A percentile compares a stretch with the other conserved stretches of the same genome.
phyloP scores from a whole-genome alignment of 2,797 vertebrate genomes.

The Neopelma chrysocephalum region DNA sequence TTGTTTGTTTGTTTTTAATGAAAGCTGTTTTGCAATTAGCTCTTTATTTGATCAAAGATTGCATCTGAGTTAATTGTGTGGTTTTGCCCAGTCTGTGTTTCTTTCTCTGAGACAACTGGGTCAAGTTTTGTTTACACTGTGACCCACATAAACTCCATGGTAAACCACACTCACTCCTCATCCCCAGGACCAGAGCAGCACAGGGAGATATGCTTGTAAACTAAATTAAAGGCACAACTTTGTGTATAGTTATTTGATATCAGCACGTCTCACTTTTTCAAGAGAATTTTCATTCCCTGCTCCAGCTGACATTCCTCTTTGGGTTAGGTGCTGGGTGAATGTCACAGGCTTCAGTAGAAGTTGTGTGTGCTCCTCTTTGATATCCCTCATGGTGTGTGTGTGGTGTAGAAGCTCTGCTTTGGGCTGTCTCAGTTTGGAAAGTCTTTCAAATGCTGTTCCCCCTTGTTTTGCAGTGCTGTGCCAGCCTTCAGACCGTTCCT shows the following conservation, averaged over 20 bases:
- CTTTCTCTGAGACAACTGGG: neutral
- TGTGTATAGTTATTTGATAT: neutral
- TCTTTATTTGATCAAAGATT: conserved; percentile 30
- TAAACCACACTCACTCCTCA: neutral
- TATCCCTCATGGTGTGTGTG: rapidly evolving
- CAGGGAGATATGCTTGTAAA: neutral
- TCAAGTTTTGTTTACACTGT: neutral
- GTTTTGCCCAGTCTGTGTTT: neutral
- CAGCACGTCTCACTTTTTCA: neutral
- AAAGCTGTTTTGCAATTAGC: conserved; percentile 26
- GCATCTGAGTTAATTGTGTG: neutral
- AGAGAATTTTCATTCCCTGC: neutral
- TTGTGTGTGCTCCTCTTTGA: rapidly evolving
- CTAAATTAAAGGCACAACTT: neutral
- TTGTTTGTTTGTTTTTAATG: conserved; percentile 51
- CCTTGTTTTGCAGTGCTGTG: neutral
- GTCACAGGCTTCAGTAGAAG: neutral
- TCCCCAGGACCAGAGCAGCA: neutral
- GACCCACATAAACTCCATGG: neutral
- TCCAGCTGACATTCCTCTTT: neutral
- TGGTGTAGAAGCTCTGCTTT: neutral
- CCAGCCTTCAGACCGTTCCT: neutral
- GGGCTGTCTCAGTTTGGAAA: neutral
- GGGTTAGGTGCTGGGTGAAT: neutral
- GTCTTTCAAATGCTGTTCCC: neutral